Evolutionary conservation across 1,140 invertebrate genomes (phyloP).

Genomic region (Goniozus legneri): DNA sequence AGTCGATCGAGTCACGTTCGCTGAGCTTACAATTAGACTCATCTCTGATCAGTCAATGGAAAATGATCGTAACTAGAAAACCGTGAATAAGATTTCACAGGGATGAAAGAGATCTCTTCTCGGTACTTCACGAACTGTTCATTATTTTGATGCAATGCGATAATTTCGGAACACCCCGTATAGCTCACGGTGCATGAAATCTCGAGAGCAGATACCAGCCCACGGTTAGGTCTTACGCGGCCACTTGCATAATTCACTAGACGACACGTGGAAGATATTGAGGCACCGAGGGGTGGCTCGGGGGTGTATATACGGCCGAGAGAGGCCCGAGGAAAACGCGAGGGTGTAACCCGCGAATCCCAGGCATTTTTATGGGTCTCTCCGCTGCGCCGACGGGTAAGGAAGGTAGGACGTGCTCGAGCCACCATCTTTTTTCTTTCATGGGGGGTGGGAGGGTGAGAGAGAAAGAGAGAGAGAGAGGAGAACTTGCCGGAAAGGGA

Average conservation of each 20-base stretch:
- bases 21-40: too few species aligned
- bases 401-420: conserved; percentile 1
- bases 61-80: too few species aligned
- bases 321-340: too few species aligned
- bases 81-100: too few species aligned
- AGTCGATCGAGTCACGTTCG: too few species aligned
- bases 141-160: not conserved
- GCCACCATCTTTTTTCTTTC: not conserved
- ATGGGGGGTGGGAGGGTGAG: not conserved
- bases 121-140: too few species aligned
- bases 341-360: conserved; percentile 13
- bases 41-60: too few species aligned
- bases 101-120: too few species aligned
- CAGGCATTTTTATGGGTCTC: conserved; percentile 20
- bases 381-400: not conserved
- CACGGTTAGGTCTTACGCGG: conserved; percentile 14
- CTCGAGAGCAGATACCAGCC: conserved; percentile 11
- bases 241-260: conserved; percentile 30
- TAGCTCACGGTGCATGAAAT: conserved; percentile 7
- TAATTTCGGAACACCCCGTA: not conserved
- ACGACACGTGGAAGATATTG: conserved; percentile 23
- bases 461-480: too few species aligned
- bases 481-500: too few species aligned
- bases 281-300: not conserved
- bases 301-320: conserved; percentile 12